These are phyloP conservation scores for Sarcophaga subvicina DNA, from an alignment of 2,888 invertebrate genomes.

Conservation along the genomic window DNA sequence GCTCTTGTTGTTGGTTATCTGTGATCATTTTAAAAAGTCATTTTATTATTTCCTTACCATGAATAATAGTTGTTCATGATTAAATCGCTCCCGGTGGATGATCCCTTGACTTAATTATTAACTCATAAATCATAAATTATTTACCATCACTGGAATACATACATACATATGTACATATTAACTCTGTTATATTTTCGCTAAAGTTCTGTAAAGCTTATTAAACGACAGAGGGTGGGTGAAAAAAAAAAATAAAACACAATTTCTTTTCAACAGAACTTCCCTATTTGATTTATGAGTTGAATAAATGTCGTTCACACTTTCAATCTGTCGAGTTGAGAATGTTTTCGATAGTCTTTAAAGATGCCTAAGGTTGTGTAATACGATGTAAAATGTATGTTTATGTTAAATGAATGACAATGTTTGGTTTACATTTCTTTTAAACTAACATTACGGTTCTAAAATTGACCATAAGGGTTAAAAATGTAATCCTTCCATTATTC, in stretches of 20 bases:
- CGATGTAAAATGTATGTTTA: background rate
- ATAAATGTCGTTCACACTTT: background rate
- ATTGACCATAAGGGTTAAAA: conserved; percentile 21
- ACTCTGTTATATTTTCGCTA: conserved; percentile 14
- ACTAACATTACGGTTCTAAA: conserved; percentile 32
- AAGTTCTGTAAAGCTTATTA: background rate
- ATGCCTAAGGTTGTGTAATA: conserved; percentile 37
- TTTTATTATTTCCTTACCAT: background rate
- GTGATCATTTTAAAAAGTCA: background rate
- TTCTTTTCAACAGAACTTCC: background rate
- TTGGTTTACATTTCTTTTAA: conserved; percentile 29
- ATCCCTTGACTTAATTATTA: conserved; percentile 5
- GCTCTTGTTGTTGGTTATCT: too few species aligned
- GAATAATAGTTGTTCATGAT: background rate
- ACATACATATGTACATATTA: background rate
- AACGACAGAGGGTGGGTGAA: background rate
- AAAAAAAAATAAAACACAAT: background rate
- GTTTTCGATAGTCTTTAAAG: background rate
- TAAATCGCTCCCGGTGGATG: background rate
- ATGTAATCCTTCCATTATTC: conserved; percentile 4
- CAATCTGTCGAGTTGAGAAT: background rate
- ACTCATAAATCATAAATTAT: conserved; percentile 20
- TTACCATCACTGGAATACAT: background rate
- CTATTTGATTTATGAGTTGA: conserved; percentile 42
- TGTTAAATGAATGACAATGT: conserved; percentile 25